These are phyloP conservation scores for Hafferia zeledoni DNA, from an alignment of 2,797 vertebrate genomes.

Conservation along the genomic window DNA sequence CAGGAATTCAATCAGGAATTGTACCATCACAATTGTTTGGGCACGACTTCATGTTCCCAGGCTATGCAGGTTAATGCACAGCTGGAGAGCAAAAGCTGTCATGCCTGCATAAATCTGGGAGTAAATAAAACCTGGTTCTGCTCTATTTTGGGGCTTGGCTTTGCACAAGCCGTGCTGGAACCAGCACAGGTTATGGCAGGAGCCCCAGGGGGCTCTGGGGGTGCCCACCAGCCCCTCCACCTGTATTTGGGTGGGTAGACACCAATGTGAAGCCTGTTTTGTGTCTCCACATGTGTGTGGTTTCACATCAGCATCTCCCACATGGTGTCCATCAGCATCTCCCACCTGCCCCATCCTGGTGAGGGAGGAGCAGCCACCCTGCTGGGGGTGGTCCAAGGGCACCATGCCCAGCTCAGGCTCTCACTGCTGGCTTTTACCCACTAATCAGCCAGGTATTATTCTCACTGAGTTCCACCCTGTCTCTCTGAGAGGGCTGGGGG, in stretches of 20 bases:
- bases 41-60: constrained; percentile 10
- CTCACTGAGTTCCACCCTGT: neutral
- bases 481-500: neutral
- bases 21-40: constrained; percentile 5
- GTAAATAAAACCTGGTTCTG: neutral
- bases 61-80: constrained; percentile 40
- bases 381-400: neutral
- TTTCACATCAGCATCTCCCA: neutral
- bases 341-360: neutral
- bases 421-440: neutral
- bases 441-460: neutral
- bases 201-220: neutral
- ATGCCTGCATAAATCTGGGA: neutral
- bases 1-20: neutral
- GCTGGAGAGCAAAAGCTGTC: constrained; percentile 50
- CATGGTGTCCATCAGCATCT: fast-evolving
- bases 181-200: neutral
- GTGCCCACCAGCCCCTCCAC: neutral
- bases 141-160: neutral
- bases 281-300: neutral
- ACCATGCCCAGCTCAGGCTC: neutral
- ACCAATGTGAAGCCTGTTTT: fast-evolving
- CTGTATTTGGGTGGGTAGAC: fast-evolving
- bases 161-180: neutral
- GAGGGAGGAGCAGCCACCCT: neutral